A percentile compares a stretch with the other conserved stretches of the same genome.
Evolutionary conservation across 2,888 invertebrate species (phyloP).

Genomic region (Epistrophella euchroma): DNA sequence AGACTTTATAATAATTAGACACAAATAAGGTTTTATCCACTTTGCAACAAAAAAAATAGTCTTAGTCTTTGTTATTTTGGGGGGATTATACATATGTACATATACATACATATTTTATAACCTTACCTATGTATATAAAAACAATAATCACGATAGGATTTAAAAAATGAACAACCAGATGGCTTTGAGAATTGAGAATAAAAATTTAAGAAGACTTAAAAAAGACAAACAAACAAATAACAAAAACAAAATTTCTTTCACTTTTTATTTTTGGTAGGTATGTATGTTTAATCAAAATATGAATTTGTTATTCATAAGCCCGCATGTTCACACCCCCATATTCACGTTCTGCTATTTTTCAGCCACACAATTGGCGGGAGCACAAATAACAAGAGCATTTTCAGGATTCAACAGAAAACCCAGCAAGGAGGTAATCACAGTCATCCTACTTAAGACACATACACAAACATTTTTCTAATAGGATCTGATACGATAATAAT

Average conservation of each 20-base stretch:
- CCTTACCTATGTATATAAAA: neutral
- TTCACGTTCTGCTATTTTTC: constrained; percentile 10
- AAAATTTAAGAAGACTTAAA: neutral
- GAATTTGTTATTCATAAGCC: neutral
- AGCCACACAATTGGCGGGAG: constrained; percentile 15
- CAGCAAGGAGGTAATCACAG: constrained; percentile 60
- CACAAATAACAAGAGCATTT: constrained; percentile 3
- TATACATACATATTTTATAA: neutral
- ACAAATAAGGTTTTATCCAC: neutral
- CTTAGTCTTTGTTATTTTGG: neutral
- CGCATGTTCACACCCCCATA: neutral
- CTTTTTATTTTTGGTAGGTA: neutral
- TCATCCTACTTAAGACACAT: constrained; percentile 63
- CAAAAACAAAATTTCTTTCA: neutral
- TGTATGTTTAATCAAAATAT: constrained; percentile 53
- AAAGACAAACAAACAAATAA: neutral
- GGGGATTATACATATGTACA: neutral
- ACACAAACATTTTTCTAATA: constrained; percentile 66
- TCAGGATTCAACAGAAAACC: constrained; percentile 26
- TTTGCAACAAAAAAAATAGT: neutral
- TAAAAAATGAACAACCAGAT: neutral
- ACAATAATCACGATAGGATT: neutral
- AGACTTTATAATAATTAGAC: neutral
- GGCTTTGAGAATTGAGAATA: neutral
- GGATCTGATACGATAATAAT: constrained; percentile 68